Base-by-base conservation (phyloP, 2,797 vertebrate genomes). In the Xyrichtys novacula region DNA sequence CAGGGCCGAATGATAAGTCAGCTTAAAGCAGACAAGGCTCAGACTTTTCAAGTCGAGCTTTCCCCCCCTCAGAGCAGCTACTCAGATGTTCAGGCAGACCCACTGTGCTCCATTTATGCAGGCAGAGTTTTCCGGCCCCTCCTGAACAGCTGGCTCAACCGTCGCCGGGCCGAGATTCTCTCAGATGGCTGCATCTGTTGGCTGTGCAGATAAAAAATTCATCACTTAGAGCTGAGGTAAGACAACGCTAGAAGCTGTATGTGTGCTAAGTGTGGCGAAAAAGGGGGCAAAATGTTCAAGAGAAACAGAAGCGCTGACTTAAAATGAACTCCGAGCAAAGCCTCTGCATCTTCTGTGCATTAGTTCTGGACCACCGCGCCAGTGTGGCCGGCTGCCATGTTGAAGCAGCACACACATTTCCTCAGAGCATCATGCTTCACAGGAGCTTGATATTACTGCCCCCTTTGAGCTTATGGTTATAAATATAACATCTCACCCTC, bases 81-180 rank as follows among this genome's bases (percentile, higher is more conserved):
- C 22, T 22, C 25, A 66, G 56, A 63, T 17, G 29, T 60, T 43
- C 38, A 66, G 50, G 29, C 15, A 44, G 29, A 61, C 34, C 25
- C 49, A 31, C n/a, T 4, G 56, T 5, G 19, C 22, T 76, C 38
- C 32, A 5, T 74, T 83, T 34, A 84, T 11, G 8, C 6, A 11
- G 74, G 42, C 31, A n/a, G 11, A 19, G 65, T 71, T 82, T 80
- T 88, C 66, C 66, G 82, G 36, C 52, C 80, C 73, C 71, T 87
- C 54, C 50, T 89, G 80, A 92, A 88, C 70, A 92, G 69, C 65
- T 88, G 71, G 78, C 83, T 90, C 20, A 92, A 11, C 7, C 78
- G 72, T 56, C 59, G 75, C 2, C 73, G 73, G 25, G 69, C 2
- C 0, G 53, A 48, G 52, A 29, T 84, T 64, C 53, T 89, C 74